Base-by-base conservation (phyloP, 2,888 invertebrate genomes). In the Chloromyia formosa region DNA sequence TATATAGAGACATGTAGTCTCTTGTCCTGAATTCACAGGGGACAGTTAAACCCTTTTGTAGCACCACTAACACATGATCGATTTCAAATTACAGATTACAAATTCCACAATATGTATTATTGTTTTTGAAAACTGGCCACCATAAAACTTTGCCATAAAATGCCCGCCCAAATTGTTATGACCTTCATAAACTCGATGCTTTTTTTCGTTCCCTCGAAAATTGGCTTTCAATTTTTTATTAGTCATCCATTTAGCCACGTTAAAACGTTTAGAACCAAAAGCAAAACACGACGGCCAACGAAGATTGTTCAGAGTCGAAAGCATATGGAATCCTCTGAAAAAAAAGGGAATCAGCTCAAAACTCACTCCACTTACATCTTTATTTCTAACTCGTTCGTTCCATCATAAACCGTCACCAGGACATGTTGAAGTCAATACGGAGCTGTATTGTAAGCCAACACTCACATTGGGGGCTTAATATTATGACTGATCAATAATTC, bases 401-500 rank as follows among this genome's bases (percentile, higher is more conserved):
- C 61, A 12, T 23, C 56, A 10, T 16, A 14, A 53, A 53, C n/a
- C n/a, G 22, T 20, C 14, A 16, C 40, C 1, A 62, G 10, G 62
- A n/a, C 49, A 49, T 16, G 16, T 16, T 4, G 27, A 23, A 69
- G 68, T 69, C 68, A 54, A 69, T 54, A 69, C 23, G 53, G 53
- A 35, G 27, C 27, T 35, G 3, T 7, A 35, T 35, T 35, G 27
- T 35, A 35, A 35, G 27, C 27, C 23, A 53, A 53, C 22, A 60
- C 10, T 49, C 23, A 9, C 35, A 62, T 60, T 60, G 27, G 16
- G 40, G 16, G 40, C 62, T 5, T 7, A 69, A 69, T 69, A 54
- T 69, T 53, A 54, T 69, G 23, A 14, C 68, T 72, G 72, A 58
- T 72, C 72, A 72, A 72, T 72, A 72, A 72, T 72, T 72, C 72